A percentile compares a stretch with the other conserved stretches of the same genome.
Evolutionary conservation across 1,140 invertebrate species (phyloP).

Genomic region (Euura saliciscinereae): DNA sequence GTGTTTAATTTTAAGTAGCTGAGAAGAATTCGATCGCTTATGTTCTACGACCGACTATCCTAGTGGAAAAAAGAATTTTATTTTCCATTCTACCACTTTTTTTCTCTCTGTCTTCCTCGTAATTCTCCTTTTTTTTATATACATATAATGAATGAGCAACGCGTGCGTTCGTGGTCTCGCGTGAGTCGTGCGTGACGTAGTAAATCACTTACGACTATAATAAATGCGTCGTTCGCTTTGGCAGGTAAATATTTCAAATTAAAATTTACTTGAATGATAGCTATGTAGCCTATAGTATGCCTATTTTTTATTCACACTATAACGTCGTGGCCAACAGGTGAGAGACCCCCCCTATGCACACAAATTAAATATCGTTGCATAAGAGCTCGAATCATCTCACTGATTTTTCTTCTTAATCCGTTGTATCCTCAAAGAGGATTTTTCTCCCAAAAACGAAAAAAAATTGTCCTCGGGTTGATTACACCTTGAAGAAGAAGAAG

Average conservation of each 20-base stretch:
- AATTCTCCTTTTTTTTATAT: too few relatives aligned
- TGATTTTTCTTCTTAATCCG: too few relatives aligned
- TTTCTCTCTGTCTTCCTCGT: too few relatives aligned
- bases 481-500: not conserved
- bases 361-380: not conserved
- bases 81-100: not conserved
- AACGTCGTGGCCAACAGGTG: not conserved
- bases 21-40: not conserved
- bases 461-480: not conserved
- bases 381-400: too few relatives aligned
- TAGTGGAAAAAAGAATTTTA: not conserved
- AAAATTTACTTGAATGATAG: conserved; percentile 7
- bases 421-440: too few relatives aligned
- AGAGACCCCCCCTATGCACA: not conserved
- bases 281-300: not conserved
- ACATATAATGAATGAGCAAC: not conserved
- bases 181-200: conserved; percentile 6
- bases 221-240: conserved; percentile 1
- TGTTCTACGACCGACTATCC: too few relatives aligned
- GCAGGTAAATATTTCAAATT: conserved; percentile 2
- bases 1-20: not conserved
- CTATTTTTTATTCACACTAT: not conserved
- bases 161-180: not conserved
- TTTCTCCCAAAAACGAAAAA: too few relatives aligned
- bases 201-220: conserved; percentile 1